A percentile compares a stretch with the other conserved stretches of the same genome.
Conservation (phyloP, 1,140 invertebrate species). For the Berghia stephanieae region DNA sequence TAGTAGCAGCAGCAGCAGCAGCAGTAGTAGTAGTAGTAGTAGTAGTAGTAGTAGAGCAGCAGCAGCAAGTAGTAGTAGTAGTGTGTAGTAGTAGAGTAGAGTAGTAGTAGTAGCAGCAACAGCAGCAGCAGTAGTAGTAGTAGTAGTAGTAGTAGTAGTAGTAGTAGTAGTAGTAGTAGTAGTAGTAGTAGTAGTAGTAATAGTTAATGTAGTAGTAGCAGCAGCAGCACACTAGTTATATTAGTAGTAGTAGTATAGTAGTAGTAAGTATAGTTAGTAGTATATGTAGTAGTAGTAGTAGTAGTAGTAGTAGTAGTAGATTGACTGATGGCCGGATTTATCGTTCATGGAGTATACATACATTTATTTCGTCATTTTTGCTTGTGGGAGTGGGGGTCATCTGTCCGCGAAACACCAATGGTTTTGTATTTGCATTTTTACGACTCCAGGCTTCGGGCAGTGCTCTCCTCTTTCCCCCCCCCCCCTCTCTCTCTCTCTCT, state of each 20-base stretch:
- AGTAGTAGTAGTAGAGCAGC: constrained; percentile 14
- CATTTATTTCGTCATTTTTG: background rate
- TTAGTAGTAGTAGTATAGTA: constrained; percentile 13
- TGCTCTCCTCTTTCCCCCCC: background rate
- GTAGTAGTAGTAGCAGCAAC: background rate
- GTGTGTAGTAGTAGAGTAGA: background rate
- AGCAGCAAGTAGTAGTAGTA: constrained; percentile 12
- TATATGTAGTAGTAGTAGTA: background rate
- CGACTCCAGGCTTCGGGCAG: background rate
- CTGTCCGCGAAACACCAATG: background rate
- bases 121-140: constrained; percentile 12
- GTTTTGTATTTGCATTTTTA: background rate
- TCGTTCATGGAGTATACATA: background rate
- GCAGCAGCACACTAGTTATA: background rate
- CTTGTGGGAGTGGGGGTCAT: background rate
- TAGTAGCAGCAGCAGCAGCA: constrained; percentile 9
- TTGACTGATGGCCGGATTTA: background rate
- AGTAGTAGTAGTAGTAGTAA: constrained; percentile 17
- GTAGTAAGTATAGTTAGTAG: background rate
- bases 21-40: constrained; percentile 17
- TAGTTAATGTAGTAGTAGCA: constrained; percentile 8
- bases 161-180: constrained; percentile 19
- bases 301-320: background rate
- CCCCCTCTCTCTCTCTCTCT: background rate
- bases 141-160: constrained; percentile 19